phyloP scores from a whole-genome alignment of 1,140 invertebrate genomes.

The Heliothis virescens region DNA sequence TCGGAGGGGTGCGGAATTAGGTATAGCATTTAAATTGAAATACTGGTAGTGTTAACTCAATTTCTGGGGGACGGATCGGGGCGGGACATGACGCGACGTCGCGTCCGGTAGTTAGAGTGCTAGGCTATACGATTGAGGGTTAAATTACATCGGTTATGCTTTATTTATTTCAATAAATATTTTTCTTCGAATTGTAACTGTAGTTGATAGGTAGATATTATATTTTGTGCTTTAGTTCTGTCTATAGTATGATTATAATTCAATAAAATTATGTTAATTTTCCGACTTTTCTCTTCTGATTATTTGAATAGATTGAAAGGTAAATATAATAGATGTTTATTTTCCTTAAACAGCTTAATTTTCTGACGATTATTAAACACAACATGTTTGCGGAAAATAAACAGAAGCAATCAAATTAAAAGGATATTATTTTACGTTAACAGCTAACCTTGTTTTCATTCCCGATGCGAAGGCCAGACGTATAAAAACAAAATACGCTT shows the following conservation, averaged over 20 bases:
- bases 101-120: neutral
- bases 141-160: neutral
- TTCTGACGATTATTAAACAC: too few species aligned
- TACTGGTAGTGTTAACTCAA: constrained; percentile 73
- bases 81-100: constrained; percentile 59
- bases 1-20: constrained; percentile 59
- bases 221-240: too few species aligned
- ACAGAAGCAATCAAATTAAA: neutral
- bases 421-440: neutral
- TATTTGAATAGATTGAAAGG: too few species aligned
- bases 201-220: too few species aligned
- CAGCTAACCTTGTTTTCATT: neutral
- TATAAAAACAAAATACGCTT: constrained; percentile 33
- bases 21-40: constrained; percentile 76
- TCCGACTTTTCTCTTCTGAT: too few species aligned
- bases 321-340: too few species aligned
- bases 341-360: too few species aligned
- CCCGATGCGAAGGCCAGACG: neutral
- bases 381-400: too few species aligned
- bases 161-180: too few species aligned
- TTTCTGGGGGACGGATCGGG: constrained; percentile 70
- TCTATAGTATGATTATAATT: too few species aligned
- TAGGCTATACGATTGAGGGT: neutral
- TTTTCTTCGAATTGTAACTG: too few species aligned
- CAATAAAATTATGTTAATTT: too few species aligned